Base-by-base conservation (phyloP, 2,113 vertebrate species). In the Semicossyphus pulcher region DNA sequence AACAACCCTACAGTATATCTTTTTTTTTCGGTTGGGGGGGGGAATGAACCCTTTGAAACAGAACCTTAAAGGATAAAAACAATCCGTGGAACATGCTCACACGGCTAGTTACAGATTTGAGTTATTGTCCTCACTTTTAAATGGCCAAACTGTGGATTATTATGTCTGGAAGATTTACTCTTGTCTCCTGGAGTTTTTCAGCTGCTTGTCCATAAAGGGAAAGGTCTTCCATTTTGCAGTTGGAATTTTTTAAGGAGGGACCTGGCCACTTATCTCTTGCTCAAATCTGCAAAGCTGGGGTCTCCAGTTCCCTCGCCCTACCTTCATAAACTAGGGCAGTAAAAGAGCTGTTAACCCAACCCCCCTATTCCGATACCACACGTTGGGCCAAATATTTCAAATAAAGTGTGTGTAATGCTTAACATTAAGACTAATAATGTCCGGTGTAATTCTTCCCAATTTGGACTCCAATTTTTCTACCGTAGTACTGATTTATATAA, bases 291-390 rank as follows among this genome's bases (percentile, higher is more conserved):
- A 85, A 91, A 83, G 86, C 70, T 11, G 2, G 64, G 75, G 64
- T 91, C 82, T 92, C 83, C 76, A 73, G 70, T 79, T 91, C 83
- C 86, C 72, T 85, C 61, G 75, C 66, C 26, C 76, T 79, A 73
- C 61, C 83, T 88, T 88, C 85, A 88, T 91, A 90, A 92, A 89
- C 78, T 72, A 57, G 51, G 72, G 74, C 88, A 89, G 90, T 93
- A 92, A 91, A 92, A 90, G 72, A 80, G 86, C 65, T 84, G 84
- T 91, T 89, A 87, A 90, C 89, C 74, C 58, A 47, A 51, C 74
- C 72, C 37, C 72, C 15, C 14, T 18, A 60, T 31, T 64, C 64
- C 39, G 80, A 84, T 71, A 63, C 70, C 58, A 90, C 89, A 92
- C 84, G 88, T 63, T 53, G 64, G 36, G 31, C 64, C 54, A 83